phyloP scores from a whole-genome alignment of 2,113 vertebrate species.

The Rafetus swinhoei region DNA sequence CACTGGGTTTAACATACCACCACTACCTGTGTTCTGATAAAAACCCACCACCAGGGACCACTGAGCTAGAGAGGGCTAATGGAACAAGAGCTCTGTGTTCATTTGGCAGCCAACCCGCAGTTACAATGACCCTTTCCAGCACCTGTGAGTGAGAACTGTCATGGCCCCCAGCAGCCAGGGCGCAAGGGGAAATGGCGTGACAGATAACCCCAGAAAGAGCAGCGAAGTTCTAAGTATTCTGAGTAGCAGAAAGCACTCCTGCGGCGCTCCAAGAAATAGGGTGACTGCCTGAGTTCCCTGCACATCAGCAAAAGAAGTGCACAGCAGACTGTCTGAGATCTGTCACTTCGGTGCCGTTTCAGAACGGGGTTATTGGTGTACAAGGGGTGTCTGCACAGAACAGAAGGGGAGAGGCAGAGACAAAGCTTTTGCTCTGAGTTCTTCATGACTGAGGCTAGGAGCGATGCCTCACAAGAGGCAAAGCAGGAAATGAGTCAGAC shows the following conservation, averaged over 20 bases:
- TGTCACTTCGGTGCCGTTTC: neutral
- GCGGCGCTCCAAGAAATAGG: neutral
- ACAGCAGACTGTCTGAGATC: rapidly evolving
- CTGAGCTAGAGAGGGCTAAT: neutral
- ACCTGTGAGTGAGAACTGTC: neutral
- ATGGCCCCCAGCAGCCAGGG: neutral
- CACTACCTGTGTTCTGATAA: too few relatives aligned
- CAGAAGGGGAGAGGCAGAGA: neutral
- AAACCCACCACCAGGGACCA: neutral
- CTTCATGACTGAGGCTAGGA: neutral
- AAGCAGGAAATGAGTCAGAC: neutral
- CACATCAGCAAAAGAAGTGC: rapidly evolving
- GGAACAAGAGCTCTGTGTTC: neutral
- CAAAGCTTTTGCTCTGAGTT: neutral
- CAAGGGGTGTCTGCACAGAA: neutral
- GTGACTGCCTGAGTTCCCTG: neutral
- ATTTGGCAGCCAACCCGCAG: neutral
- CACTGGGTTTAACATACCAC: neutral
- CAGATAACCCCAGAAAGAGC: neutral
- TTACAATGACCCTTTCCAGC: rapidly evolving
- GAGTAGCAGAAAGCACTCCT: rapidly evolving
- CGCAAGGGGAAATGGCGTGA: neutral
- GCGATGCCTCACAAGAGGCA: neutral
- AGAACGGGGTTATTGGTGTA: rapidly evolving
- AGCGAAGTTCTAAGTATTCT: rapidly evolving